Percentiles rank a stretch among this genome's conserved stretches.
Conservation (phyloP, 2,888 invertebrate genomes). For the Lasioglossum oenotherae region DNA sequence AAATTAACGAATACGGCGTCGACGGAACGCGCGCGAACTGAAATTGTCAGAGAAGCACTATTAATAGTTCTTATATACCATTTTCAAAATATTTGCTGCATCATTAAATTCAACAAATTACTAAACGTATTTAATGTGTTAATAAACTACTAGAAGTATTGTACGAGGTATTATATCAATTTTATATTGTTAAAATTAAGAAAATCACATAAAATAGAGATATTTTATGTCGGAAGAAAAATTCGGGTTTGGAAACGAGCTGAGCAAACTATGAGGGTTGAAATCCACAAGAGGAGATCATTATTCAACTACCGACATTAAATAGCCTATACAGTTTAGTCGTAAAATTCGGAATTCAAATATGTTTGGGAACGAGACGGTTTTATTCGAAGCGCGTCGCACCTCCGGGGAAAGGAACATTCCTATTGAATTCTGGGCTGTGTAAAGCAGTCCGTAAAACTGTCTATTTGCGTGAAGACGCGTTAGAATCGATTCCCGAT, state of each 20-base stretch:
- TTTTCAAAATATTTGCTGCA: too few relatives aligned
- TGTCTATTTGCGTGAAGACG: neutral
- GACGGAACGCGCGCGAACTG: neutral
- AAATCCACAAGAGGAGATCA: neutral
- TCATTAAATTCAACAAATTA: too few relatives aligned
- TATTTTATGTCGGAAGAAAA: too few relatives aligned
- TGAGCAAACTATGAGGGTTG: too few relatives aligned
- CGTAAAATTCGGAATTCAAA: neutral
- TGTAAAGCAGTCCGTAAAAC: neutral
- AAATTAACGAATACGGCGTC: constrained; percentile 7
- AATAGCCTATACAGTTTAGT: neutral
- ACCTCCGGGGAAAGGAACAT: neutral
- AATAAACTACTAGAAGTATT: too few relatives aligned
- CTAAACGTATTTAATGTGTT: too few relatives aligned
- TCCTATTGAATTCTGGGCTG: neutral
- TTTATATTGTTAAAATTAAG: too few relatives aligned
- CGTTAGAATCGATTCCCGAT: neutral
- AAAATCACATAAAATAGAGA: too few relatives aligned
- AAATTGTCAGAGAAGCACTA: neutral
- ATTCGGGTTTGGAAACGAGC: too few relatives aligned
- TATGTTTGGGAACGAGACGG: neutral
- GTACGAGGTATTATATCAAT: too few relatives aligned
- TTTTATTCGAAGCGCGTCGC: neutral
- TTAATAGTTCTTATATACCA: too few relatives aligned
- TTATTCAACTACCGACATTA: neutral